Base-by-base conservation (phyloP, 92 coral and sea anemone species). In the Hydrozoanthus gracilis region DNA sequence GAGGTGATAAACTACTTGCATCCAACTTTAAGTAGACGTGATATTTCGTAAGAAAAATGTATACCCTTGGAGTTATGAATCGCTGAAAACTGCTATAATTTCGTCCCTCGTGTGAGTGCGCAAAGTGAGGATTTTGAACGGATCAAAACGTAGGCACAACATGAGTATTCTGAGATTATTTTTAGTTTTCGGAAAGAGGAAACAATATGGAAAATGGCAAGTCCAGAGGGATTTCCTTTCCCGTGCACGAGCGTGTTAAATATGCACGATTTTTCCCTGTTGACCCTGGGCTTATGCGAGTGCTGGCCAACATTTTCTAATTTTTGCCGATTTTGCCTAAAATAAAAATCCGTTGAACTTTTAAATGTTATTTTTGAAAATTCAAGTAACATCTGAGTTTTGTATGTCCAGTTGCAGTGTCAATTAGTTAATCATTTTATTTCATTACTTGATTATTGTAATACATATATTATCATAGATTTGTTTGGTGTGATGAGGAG, bases 191-290 rank as follows among this genome's bases (percentile, higher is more conserved):
- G 79, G 87, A 83, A 8, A 83, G 87, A 83, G 6, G 52, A 83
- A 83, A 83, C 66, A 13, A 83, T 54, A 46, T 18, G 48, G 55
- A 7, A 66, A 70, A 52, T 83, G 18, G 15, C 15, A 71, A 67
- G 16, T 83, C 77, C 87, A 48, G 74, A 70, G 44, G 17, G 45
- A 45, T 83, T 67, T 71, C 77, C 87, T 4, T 83, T 49, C 66
- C 44, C 14, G 79, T 70, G 68, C 77, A 71, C 79, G 87, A 83
- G 64, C 87, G 78, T 83, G 78, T 47, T 51, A 51, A 83, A 83
- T 50, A 83, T 83, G 78, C 62, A 83, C 77, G 79, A 83, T 83
- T 83, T 83, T 14, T 83, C 79, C 79, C 77, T 46, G 67, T 70
- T 70, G 56, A 9, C 60, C 44, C 39, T 83, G 77, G 79, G 51